A percentile compares a stretch with the other conserved stretches of the same genome.
Evolutionary conservation across 2,797 vertebrate genomes (phyloP).

Genomic region (Furcifer pardalis): DNA sequence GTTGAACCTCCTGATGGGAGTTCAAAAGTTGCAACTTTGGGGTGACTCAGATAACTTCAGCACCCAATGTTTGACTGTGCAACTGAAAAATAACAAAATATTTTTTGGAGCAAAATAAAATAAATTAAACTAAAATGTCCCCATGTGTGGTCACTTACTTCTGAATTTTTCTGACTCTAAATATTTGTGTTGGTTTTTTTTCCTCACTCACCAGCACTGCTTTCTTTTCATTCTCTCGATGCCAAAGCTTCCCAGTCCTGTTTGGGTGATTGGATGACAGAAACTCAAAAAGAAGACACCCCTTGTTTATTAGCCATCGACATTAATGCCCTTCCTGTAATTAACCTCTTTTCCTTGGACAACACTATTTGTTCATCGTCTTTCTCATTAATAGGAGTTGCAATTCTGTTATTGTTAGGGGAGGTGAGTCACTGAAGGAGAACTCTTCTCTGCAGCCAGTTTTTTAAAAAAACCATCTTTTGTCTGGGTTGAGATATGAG

Average conservation of each 20-base stretch:
- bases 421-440: constrained; percentile 75
- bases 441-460: constrained; percentile 74
- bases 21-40: too few relatives aligned
- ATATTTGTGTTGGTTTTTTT: constrained; percentile 20
- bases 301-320: constrained; percentile 77
- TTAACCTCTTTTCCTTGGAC: constrained; percentile 77
- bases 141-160: neutral
- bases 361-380: constrained; percentile 74
- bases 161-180: constrained; percentile 28
- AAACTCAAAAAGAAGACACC: constrained; percentile 66
- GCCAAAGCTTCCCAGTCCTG: constrained; percentile 53
- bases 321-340: constrained; percentile 80
- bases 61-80: too few relatives aligned
- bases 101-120: neutral
- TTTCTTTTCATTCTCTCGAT: constrained; percentile 50
- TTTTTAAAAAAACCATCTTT: constrained; percentile 68
- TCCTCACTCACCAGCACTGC: neutral
- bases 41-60: too few relatives aligned
- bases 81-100: too few relatives aligned
- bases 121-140: neutral
- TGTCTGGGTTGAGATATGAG: constrained; percentile 70
- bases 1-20: too few relatives aligned
- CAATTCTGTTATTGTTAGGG: constrained; percentile 71
- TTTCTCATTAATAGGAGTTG: constrained; percentile 70
- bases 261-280: constrained; percentile 61